phyloP scores from a whole-genome alignment of 2,113 vertebrate genomes.

The Aptenodytes forsteri region DNA sequence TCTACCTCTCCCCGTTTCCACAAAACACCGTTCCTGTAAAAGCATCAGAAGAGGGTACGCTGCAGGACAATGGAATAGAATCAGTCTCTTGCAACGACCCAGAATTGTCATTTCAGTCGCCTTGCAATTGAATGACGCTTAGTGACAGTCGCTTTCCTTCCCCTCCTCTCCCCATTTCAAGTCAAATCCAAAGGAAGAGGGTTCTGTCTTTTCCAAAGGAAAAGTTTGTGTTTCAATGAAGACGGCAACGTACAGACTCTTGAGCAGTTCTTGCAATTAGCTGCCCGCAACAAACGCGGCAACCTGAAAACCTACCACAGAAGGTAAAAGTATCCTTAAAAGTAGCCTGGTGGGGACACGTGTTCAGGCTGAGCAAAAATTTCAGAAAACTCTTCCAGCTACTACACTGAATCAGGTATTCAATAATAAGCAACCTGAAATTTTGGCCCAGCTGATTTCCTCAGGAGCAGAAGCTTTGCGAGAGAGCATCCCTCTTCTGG shows the following conservation, averaged over 20 bases:
- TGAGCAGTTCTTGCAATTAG: neutral
- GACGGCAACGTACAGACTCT: too few relatives aligned
- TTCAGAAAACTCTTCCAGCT: neutral
- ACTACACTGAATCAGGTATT: accelerated
- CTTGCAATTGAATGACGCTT: neutral
- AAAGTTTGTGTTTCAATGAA: neutral
- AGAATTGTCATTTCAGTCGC: neutral
- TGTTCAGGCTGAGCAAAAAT: neutral
- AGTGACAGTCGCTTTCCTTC: neutral
- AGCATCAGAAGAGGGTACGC: accelerated
- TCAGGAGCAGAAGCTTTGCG: neutral
- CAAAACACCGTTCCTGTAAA: neutral
- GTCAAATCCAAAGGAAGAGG: neutral
- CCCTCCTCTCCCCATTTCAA: neutral
- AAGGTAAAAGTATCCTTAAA: neutral
- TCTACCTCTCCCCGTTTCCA: neutral
- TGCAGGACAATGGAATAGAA: neutral
- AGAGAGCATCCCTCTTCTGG: neutral
- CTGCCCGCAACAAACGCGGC: neutral
- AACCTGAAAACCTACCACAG: neutral
- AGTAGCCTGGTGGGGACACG: neutral
- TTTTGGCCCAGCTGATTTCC: neutral
- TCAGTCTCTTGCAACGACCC: neutral
- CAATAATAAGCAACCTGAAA: neutral
- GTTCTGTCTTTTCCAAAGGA: neutral